Conservation (phyloP, 2,113 vertebrate genomes). For the Sturnira hondurensis region DNA sequence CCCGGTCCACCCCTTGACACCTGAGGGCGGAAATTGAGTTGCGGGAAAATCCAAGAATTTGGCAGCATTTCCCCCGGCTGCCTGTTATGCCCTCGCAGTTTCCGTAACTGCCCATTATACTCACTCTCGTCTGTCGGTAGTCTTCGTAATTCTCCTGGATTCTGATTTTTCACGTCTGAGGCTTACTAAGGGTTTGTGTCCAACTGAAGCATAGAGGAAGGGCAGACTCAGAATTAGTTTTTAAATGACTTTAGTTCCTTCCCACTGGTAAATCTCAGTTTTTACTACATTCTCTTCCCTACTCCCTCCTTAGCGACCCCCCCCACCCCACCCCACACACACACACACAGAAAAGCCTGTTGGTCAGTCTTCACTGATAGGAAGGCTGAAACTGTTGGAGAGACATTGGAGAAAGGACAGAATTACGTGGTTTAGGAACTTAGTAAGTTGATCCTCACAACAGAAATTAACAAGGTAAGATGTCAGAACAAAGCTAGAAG, state of each 20-base stretch:
- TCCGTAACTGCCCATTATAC: accelerated
- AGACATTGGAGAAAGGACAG: background rate
- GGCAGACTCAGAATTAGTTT: background rate
- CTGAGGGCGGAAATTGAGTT: background rate
- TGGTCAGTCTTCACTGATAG: background rate
- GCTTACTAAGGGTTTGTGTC: background rate
- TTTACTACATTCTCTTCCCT: background rate
- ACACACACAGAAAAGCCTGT: background rate
- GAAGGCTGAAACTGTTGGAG: background rate
- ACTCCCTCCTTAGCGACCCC: too few relatives aligned
- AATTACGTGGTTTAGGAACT: background rate
- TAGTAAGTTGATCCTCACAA: conserved; percentile 86
- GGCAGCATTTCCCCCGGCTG: accelerated
- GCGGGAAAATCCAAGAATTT: background rate
- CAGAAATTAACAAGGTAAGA: conserved; percentile 97
- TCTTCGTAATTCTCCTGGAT: background rate
- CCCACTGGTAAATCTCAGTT: background rate
- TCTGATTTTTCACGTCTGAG: background rate
- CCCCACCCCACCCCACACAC: too few relatives aligned
- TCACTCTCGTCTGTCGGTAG: accelerated
- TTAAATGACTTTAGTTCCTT: background rate
- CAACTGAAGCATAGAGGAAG: background rate
- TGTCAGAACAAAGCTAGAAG: background rate
- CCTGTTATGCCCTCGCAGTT: background rate
- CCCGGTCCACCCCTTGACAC: accelerated